phyloP scores from a whole-genome alignment of 2,113 vertebrate species.

The Nymphicus hollandicus region DNA sequence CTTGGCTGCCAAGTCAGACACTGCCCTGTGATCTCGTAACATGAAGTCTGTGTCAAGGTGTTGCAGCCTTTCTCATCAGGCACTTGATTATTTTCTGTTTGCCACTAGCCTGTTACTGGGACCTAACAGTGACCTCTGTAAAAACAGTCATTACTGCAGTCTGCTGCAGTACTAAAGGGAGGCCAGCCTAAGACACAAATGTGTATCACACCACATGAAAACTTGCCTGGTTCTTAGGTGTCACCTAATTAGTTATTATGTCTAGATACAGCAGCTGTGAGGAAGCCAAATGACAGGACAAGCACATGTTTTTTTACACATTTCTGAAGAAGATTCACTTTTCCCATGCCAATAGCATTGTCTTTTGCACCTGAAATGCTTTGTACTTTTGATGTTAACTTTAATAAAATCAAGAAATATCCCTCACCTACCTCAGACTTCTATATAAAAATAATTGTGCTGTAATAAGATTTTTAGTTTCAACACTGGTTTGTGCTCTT shows the following conservation, averaged over 20 bases:
- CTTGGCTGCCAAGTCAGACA: background rate
- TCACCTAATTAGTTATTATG: background rate
- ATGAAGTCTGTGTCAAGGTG: background rate
- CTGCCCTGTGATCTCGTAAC: background rate
- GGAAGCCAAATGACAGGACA: background rate
- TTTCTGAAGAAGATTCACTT: background rate
- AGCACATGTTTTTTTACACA: rapidly evolving
- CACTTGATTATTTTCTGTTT: background rate
- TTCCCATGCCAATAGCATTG: background rate
- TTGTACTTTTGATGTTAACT: background rate
- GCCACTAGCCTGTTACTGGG: background rate
- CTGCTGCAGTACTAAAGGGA: background rate
- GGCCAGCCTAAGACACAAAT: background rate
- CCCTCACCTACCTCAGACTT: background rate
- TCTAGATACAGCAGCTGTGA: background rate
- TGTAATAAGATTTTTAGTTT: background rate
- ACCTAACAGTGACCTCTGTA: background rate
- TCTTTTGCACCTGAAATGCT: background rate
- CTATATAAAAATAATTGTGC: background rate
- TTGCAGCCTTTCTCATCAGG: background rate
- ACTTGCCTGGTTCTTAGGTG: background rate
- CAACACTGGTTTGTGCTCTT: background rate
- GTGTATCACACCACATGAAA: background rate
- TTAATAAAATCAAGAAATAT: background rate
- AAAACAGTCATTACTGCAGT: background rate